Percentiles rank a stretch among this genome's conserved stretches.
Conservation (phyloP, 2,888 invertebrate genomes). For the Halocaridina rubra region DNA sequence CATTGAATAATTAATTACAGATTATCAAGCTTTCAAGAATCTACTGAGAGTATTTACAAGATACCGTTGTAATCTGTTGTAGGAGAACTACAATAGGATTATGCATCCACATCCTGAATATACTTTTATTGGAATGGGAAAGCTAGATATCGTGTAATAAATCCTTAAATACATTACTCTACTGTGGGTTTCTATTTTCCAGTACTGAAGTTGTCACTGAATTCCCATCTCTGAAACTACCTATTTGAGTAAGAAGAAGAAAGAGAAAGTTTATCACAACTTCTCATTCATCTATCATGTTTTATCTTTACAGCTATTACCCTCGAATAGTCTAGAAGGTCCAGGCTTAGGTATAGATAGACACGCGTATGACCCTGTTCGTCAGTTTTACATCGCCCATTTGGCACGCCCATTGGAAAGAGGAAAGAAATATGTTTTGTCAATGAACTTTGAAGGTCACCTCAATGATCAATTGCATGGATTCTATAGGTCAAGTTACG, state of each 20-base stretch:
- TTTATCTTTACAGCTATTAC: not conserved
- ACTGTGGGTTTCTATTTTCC: slow-evolving; percentile 61
- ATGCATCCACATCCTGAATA: too few relatives aligned
- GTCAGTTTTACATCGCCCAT: slow-evolving; percentile 79
- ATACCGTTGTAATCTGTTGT: too few relatives aligned
- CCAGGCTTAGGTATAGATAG: slow-evolving; percentile 7
- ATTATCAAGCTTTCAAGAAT: too few relatives aligned
- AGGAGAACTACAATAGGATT: too few relatives aligned
- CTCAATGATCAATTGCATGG: too few relatives aligned
- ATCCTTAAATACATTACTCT: not conserved
- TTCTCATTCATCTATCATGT: not conserved
- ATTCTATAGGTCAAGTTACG: not conserved
- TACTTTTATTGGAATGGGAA: too few relatives aligned
- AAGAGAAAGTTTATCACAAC: not conserved
- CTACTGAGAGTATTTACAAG: too few relatives aligned
- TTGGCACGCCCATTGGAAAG: slow-evolving; percentile 73
- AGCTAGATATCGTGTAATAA: not conserved
- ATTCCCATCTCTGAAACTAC: not conserved
- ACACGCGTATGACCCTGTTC: slow-evolving; percentile 57
- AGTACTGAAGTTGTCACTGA: not conserved
- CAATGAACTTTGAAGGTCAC: slow-evolving; percentile 69
- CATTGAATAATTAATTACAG: too few relatives aligned
- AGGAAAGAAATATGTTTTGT: slow-evolving; percentile 77
- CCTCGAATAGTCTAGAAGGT: not conserved
- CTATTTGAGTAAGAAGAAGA: not conserved